Evolutionary conservation across 2,797 vertebrate genomes (phyloP).

Genomic region (Myotis daubentonii): DNA sequence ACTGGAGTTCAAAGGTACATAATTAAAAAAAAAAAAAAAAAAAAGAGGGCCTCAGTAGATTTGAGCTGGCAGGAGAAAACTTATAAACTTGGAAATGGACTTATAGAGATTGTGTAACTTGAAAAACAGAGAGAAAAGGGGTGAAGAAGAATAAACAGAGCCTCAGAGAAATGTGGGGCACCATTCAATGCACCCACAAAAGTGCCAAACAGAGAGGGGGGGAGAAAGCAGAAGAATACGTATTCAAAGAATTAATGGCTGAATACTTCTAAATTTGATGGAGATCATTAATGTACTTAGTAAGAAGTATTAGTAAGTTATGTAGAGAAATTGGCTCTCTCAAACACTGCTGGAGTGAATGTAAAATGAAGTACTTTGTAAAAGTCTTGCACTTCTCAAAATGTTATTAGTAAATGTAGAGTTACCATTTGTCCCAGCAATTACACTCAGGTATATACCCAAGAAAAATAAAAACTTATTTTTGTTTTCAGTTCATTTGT

Average conservation of each 20-base stretch:
- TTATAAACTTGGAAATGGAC: not conserved
- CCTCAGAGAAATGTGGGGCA: not conserved
- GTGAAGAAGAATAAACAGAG: not conserved
- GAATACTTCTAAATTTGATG: not conserved
- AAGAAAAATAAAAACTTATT: not conserved
- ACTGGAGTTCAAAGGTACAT: not conserved
- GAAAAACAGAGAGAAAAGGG: not conserved
- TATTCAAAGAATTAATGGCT: not conserved
- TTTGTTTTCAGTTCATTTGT: not conserved
- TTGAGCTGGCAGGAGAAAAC: not conserved
- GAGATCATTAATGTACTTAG: not conserved
- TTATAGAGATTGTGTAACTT: not conserved
- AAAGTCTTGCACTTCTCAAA: not conserved
- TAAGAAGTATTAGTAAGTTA: not conserved
- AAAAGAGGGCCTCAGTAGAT: not conserved
- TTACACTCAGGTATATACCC: not conserved
- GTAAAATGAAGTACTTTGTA: not conserved
- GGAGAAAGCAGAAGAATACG: not conserved
- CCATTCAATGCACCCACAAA: not conserved
- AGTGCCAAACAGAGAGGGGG: not conserved
- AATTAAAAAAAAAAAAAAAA: not conserved
- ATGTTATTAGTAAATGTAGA: not conserved
- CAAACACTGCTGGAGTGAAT: not conserved
- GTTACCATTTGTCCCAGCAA: not conserved
- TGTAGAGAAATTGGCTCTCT: not conserved